Evolutionary conservation across 2,888 invertebrate genomes (phyloP).

Genomic region (Dicranocentrus wangi): DNA sequence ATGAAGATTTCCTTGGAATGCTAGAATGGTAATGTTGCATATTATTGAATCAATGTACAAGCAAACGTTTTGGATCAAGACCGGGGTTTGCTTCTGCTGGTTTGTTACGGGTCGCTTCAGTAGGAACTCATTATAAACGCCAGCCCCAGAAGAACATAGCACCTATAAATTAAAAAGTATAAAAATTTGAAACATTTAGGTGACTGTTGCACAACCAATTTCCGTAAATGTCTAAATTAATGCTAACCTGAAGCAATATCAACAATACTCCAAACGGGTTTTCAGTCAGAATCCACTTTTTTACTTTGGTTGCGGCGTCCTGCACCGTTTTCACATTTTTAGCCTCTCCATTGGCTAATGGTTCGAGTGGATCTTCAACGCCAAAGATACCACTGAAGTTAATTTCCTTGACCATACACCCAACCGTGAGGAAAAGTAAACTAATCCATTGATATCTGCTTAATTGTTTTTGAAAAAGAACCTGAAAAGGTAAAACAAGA

Average conservation of each 20-base stretch:
- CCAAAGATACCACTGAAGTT: slow-evolving; percentile 75
- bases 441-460: slow-evolving; percentile 91
- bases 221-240: neutral
- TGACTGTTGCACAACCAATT: too few relatives aligned
- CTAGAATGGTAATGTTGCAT: slow-evolving; percentile 87
- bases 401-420: slow-evolving; percentile 93
- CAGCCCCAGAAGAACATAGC: slow-evolving; percentile 93
- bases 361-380: slow-evolving; percentile 44
- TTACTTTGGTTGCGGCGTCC: slow-evolving; percentile 1
- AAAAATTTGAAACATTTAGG: too few relatives aligned
- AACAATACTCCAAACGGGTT: slow-evolving; percentile 73
- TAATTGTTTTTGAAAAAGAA: slow-evolving; percentile 88
- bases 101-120: slow-evolving; percentile 81
- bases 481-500: slow-evolving; percentile 78
- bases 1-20: slow-evolving; percentile 80
- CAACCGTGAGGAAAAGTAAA: slow-evolving; percentile 86
- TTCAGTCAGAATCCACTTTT: slow-evolving; percentile 42
- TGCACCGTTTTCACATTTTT: neutral
- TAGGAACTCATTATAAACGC: slow-evolving; percentile 95
- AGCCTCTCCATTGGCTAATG: neutral
- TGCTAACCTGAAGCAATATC: slow-evolving; percentile 76
- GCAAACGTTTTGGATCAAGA: slow-evolving; percentile 94
- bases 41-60: slow-evolving; percentile 96
- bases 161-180: slow-evolving; percentile 61
- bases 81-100: slow-evolving; percentile 80